phyloP scores from a whole-genome alignment of 2,888 invertebrate species.

The Sylvicola cinctus region DNA sequence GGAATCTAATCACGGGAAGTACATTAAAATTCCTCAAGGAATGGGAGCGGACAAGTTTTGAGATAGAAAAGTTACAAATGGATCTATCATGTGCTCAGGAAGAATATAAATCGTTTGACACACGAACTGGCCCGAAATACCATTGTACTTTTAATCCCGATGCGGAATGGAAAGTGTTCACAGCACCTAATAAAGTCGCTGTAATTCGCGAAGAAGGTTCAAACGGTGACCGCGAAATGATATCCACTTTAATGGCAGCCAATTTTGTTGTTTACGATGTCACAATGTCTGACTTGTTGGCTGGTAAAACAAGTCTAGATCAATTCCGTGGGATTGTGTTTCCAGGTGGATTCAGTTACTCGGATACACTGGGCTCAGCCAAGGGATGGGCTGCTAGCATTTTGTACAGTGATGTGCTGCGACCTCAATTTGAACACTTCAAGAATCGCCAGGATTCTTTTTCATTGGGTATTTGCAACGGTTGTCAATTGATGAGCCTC shows the following conservation, averaged over 20 bases:
- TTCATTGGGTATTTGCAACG: slow-evolving; percentile 95
- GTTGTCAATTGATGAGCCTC: slow-evolving; percentile 87
- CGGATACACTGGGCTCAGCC: slow-evolving; percentile 88
- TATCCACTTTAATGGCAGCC: slow-evolving; percentile 65
- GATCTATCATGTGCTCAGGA: slow-evolving; percentile 56
- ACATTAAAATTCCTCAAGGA: slow-evolving; percentile 50
- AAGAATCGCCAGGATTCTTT: slow-evolving; percentile 61
- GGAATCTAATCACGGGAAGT: slow-evolving; percentile 13
- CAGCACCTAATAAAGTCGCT: slow-evolving; percentile 45
- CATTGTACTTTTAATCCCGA: slow-evolving; percentile 50
- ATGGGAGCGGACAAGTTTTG: slow-evolving; percentile 94
- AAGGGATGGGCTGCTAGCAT: slow-evolving; percentile 96
- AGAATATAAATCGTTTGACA: slow-evolving; percentile 50
- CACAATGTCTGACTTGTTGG: slow-evolving; percentile 77
- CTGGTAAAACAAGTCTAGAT: slow-evolving; percentile 47
- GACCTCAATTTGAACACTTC: slow-evolving; percentile 59
- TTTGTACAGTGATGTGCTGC: slow-evolving; percentile 54
- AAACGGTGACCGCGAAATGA: slow-evolving; percentile 97
- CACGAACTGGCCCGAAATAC: slow-evolving; percentile 51
- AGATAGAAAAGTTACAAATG: slow-evolving; percentile 68
- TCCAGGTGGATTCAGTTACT: slow-evolving; percentile 96
- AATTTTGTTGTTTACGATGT: slow-evolving; percentile 87
- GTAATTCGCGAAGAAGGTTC: slow-evolving; percentile 85
- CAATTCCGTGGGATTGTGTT: slow-evolving; percentile 78
- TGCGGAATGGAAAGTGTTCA: slow-evolving; percentile 10